phyloP scores from a whole-genome alignment of 1,140 invertebrate species.

The Solenopsis fugax region DNA sequence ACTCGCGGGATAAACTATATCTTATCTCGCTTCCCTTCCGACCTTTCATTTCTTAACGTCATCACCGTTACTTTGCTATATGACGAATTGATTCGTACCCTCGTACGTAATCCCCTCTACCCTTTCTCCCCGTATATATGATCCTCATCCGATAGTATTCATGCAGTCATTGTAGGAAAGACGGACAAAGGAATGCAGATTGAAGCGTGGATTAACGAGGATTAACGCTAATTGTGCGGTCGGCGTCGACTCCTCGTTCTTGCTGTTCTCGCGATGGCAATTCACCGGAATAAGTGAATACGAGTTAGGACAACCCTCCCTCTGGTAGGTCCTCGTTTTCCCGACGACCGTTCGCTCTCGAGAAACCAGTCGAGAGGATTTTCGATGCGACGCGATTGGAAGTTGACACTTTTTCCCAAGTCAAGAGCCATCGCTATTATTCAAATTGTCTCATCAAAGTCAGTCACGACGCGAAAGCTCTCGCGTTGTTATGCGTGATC shows the following conservation, averaged over 20 bases:
- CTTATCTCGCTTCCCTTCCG: constrained; percentile 41
- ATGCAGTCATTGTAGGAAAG: constrained; percentile 68
- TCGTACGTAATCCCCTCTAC: neutral
- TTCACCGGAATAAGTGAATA: constrained; percentile 17
- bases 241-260: constrained; percentile 26
- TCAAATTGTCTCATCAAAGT: constrained; percentile 78
- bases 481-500: constrained; percentile 68
- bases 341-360: constrained; percentile 22
- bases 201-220: constrained; percentile 80
- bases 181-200: constrained; percentile 83
- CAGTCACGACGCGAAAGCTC: constrained; percentile 31
- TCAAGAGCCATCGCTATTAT: constrained; percentile 83
- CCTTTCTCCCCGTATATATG: constrained; percentile 10
- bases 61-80: neutral
- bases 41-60: constrained; percentile 3
- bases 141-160: constrained; percentile 30
- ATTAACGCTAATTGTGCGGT: constrained; percentile 83
- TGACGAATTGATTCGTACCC: constrained; percentile 18
- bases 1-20: constrained; percentile 43
- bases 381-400: constrained; percentile 27
- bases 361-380: constrained; percentile 34
- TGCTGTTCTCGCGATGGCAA: constrained; percentile 20
- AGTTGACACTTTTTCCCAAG: constrained; percentile 80
- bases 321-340: neutral
- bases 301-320: constrained; percentile 13